phyloP scores from a whole-genome alignment of 2,113 vertebrate species.

The Rhynchomys soricoides region DNA sequence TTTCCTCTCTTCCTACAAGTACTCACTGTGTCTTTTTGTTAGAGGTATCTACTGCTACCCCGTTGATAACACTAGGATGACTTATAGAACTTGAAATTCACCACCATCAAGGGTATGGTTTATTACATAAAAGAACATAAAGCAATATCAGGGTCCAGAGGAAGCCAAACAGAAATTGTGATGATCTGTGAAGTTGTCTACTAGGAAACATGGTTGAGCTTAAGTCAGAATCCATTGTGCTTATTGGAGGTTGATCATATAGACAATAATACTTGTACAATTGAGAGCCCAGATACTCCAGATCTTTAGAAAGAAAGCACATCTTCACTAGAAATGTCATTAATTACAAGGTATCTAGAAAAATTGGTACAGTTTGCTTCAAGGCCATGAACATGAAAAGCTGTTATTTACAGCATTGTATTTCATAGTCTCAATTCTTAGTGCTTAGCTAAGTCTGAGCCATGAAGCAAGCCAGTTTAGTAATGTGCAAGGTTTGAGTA shows the following conservation, averaged over 20 bases:
- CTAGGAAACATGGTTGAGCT: background rate
- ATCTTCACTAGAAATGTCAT: background rate
- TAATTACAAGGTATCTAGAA: background rate
- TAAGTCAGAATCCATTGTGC: background rate
- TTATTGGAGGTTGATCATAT: background rate
- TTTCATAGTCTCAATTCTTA: background rate
- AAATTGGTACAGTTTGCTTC: background rate
- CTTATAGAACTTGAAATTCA: background rate
- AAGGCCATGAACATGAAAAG: background rate
- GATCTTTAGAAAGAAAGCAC: background rate
- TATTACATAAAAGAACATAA: background rate
- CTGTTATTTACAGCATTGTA: background rate
- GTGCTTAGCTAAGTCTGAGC: background rate
- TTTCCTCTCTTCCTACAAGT: background rate
- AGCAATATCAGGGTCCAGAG: background rate
- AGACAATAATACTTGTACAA: background rate
- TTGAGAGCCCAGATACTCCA: background rate
- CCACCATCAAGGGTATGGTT: background rate
- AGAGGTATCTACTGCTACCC: background rate
- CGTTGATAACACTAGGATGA: background rate
- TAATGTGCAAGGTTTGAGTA: background rate
- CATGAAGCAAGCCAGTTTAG: background rate
- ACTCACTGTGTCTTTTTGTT: constrained; percentile 11
- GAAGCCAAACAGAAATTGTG: background rate
- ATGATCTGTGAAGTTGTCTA: background rate